Percentiles rank a stretch among this genome's conserved stretches.
Conservation (phyloP, 2,113 vertebrate genomes). For the Tretioscincus oriximinensis region DNA sequence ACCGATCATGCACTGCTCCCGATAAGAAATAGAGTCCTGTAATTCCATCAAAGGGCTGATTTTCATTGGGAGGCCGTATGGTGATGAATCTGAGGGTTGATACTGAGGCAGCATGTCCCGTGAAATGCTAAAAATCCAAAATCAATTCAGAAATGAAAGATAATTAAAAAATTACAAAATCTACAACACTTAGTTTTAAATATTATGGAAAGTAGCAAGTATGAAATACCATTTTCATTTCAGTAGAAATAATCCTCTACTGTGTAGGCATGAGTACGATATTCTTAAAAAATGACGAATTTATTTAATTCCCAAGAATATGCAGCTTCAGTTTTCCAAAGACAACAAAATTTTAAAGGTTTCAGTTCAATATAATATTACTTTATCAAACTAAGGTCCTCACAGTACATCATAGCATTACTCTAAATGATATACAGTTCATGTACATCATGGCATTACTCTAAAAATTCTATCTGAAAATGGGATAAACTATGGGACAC, state of each 20-base stretch:
- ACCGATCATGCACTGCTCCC: conserved; percentile 88
- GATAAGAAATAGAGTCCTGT: conserved; percentile 95
- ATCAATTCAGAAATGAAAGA: conserved; percentile 27
- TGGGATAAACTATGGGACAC: neutral
- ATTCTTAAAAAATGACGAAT: neutral
- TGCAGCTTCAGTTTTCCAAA: neutral
- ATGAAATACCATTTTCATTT: neutral
- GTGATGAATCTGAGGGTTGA: conserved; percentile 91
- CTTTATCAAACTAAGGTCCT: neutral
- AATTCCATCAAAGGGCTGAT: conserved; percentile 79
- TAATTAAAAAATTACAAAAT: conserved; percentile 8
- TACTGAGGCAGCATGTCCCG: conserved; percentile 91
- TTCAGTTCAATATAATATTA: neutral
- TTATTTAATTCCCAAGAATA: neutral
- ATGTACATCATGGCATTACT: neutral
- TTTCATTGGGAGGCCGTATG: conserved; percentile 80
- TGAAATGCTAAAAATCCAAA: conserved; percentile 84
- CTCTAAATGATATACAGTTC: neutral
- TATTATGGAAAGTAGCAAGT: neutral
- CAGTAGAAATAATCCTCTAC: neutral
- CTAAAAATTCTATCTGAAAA: neutral
- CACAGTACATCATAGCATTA: neutral
- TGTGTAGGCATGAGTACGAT: neutral
- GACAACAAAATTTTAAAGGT: neutral
- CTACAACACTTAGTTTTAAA: neutral